Conservation (phyloP, 2,797 vertebrate species). For the Cuculus canorus region DNA sequence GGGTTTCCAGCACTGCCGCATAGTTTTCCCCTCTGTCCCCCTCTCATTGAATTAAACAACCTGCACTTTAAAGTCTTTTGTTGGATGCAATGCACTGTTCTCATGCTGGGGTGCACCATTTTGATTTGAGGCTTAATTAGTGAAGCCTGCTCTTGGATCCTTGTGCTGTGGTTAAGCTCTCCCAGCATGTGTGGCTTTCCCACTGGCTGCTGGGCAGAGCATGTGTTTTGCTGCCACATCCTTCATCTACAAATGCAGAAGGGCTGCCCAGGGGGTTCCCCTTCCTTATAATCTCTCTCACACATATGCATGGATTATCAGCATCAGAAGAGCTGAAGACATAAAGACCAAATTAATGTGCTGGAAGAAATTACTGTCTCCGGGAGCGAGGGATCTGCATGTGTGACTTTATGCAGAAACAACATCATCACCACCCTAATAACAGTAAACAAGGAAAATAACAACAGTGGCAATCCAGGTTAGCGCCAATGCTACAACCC, state of each 20-base stretch:
- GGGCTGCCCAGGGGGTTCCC: slow-evolving; percentile 19
- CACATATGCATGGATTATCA: slow-evolving; percentile 9
- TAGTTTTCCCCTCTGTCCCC: neutral
- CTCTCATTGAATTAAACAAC: neutral
- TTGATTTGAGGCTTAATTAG: slow-evolving; percentile 1
- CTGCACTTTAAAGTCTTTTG: neutral
- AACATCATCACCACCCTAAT: neutral
- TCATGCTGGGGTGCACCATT: neutral
- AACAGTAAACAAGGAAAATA: neutral
- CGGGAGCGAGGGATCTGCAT: neutral
- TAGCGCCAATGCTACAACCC: neutral
- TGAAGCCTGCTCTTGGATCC: neutral
- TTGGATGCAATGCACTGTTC: neutral
- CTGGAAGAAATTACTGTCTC: slow-evolving; percentile 15
- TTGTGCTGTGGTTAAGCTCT: neutral
- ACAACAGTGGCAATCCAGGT: neutral
- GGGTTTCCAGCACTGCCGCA: neutral
- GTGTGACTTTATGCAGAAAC: neutral
- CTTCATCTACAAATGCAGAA: slow-evolving; percentile 6
- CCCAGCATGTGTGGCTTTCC: neutral
- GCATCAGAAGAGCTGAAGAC: neutral
- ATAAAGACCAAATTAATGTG: neutral
- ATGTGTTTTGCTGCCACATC: slow-evolving; percentile 37
- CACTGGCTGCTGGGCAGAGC: neutral
- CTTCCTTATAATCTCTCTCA: slow-evolving; percentile 29